phyloP scores from a whole-genome alignment of 2,113 vertebrate genomes.

The Hassar affinis region DNA sequence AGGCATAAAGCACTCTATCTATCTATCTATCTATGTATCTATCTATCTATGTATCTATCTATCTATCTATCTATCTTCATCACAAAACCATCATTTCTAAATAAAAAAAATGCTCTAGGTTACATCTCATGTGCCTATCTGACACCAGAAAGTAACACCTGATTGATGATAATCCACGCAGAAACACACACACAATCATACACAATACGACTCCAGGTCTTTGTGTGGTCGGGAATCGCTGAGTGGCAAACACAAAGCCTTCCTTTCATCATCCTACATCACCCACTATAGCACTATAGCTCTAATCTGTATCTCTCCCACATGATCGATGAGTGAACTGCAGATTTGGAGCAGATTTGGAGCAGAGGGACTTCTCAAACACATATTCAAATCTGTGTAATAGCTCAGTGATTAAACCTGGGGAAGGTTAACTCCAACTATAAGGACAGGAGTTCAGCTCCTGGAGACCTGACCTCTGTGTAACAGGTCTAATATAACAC shows the following conservation, averaged over 20 bases:
- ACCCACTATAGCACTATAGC: background rate
- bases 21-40: no score
- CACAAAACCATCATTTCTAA: no score
- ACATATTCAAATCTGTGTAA: background rate
- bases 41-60: no score
- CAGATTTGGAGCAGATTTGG: conserved; percentile 11
- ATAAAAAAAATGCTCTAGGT: no score
- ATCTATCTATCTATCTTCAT: no score
- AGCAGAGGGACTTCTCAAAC: background rate
- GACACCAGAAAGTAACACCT: background rate
- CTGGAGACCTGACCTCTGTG: conserved; percentile 32
- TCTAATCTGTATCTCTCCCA: background rate
- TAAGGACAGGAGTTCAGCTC: conserved; percentile 16
- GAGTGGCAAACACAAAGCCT: background rate
- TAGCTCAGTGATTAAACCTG: conserved; percentile 1
- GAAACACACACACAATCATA: background rate
- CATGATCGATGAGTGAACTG: background rate
- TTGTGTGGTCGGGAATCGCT: background rate
- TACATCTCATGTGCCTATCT: background rate
- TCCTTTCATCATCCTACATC: background rate
- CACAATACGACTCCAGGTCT: background rate
- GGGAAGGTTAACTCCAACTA: conserved; percentile 1
- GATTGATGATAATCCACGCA: background rate
- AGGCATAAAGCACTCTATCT: background rate
- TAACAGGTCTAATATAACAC: conserved; percentile 33